Evolutionary conservation across 2,797 vertebrate genomes (phyloP), one percentile per base, ranked within the genome.

Genomic region (Lerista edwardsae): DNA sequence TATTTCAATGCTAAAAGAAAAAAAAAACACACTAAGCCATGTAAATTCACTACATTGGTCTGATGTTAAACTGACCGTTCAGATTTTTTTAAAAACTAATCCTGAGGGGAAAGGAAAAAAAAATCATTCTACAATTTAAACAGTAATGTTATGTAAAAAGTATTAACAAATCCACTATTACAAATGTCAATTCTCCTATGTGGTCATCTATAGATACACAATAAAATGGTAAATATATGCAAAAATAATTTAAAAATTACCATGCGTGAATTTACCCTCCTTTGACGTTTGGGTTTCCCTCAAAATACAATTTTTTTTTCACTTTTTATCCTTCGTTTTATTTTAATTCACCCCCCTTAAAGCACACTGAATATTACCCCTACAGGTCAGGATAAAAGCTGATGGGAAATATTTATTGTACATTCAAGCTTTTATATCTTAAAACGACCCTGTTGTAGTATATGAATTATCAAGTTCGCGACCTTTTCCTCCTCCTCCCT

Each of bases 161-260:
- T 96, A 95, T 96, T 96, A 96, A 96, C 96, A 97, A 96, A 96
- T 95, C 95, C 96, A 97, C 96, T 95, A 95, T 96, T 97, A 97
- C 96, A 96, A 97, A 97, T 95, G 95, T 94, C 95, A 92, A 92
- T 95, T 96, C 92, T 96, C 94, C 94, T 96, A 96, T 95, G 93
- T 94, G 95, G 94, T 94, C 94, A 91, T 95, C 95, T 96, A 95
- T 95, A 96, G 94, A 96, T 95, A 97, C 94, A 97, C 95, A 96
- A 95, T 96, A 96, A 97, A 96, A 97, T 96, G 94, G 95, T 94
- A 97, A 95, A 94, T 96, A 96, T 97, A 96, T 96, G 95, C 95
- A 96, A 97, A 97, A 96, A 96, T 95, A 95, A 94, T 96, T 85
- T 72, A 83, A 92, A 95, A 94, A 95, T 86, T 76, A 95, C 90